Evolutionary conservation across 2,888 invertebrate species (phyloP), one percentile per base, ranked within the genome.

Genomic region (Drosophila suboccidentalis): DNA sequence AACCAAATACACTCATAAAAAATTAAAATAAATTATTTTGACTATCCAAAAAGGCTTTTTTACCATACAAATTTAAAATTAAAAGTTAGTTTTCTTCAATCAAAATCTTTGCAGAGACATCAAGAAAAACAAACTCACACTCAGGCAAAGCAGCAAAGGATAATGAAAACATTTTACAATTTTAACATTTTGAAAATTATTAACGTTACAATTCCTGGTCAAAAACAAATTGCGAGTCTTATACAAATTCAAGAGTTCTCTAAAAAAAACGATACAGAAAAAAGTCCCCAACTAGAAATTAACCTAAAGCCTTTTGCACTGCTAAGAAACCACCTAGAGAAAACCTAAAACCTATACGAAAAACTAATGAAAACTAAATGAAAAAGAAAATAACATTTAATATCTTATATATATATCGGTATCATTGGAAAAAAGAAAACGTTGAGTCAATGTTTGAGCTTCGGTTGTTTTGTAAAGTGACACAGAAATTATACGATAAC

Each of bases 321-420:
- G 85, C 89, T 89, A 89, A 77, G 75, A 88, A 84, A 89, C 85
- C 85, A 87, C 89, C 89, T 82, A 89, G 82, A 87, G 55, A 73
- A 57, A 71, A 72, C 41, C 22, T 19, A 65, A 62, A 39, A 51
- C 39, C 53, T n/a, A n/a, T n/a, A n/a, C n/a, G n/a, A n/a, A n/a
- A n/a, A n/a, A n/a, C n/a, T 8, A 19, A 19, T 3, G 19, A 53
- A 64, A 47, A 55, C 38, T 43, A 29, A 64, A 43, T 41, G 44
- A 59, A 39, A 51, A 39, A 17, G 11, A 59, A 39, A 51, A 39
- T 41, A 11, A 26, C 15, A 54, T 15, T 46, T 36, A 34, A 54
- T 22, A 44, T 58, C 32, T 58, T 58, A 38, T 58, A 44, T 32
- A 26, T 26, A 26, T 26, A 26, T 73, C 43, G 59, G 59, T 66